Base-by-base conservation (phyloP, 2,797 vertebrate genomes). In the Hippocampus kuda region DNA sequence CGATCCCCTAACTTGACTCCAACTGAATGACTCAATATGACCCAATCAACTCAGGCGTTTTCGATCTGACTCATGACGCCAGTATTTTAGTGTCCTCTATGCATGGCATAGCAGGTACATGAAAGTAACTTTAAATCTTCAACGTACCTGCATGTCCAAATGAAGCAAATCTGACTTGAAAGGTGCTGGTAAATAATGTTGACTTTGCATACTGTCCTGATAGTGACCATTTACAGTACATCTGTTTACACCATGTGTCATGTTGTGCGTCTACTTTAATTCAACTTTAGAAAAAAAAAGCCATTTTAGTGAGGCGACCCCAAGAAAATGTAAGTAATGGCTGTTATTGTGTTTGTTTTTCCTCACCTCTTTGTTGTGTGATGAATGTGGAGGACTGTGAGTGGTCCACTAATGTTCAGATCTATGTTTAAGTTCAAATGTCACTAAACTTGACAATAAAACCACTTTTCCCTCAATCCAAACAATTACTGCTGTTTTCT, bases 381-480 rank as follows among this genome's bases (percentile, higher is more conserved):
- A 24, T 42, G 61, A 63, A 63, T 20, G 61, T 63, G 61, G n/a
- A 63, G 10, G 38, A 10, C 20, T 64, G 59, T 18, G 59, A 38
- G 59, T 61, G 30, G 16, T 61, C 18, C 16, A 26, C 13, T 76
- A 70, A 73, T 67, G 59, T 69, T 56, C 9, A 3, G 27, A 34
- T 30, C 30, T 22, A 18, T 30, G 20, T 60, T 38, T 34, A 18
- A 34, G 75, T 74, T 73, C 72, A 85, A 74, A 75, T 71, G 70
- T 84, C 82, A 85, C 77, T 82, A 67, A 85, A 81, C 51, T 75
- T 77, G 75, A 81, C 79, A 90, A 88, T 88, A 90, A 90, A 89
- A 38, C 34, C 71, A 41, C 24, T 27, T 65, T 27, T 49, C 44
- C 24, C 63, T 65, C 16, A 48, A 65, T 59, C 56, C 56, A 16